phyloP scores from a whole-genome alignment of 2,888 invertebrate genomes.

The Mythimna pallens region DNA sequence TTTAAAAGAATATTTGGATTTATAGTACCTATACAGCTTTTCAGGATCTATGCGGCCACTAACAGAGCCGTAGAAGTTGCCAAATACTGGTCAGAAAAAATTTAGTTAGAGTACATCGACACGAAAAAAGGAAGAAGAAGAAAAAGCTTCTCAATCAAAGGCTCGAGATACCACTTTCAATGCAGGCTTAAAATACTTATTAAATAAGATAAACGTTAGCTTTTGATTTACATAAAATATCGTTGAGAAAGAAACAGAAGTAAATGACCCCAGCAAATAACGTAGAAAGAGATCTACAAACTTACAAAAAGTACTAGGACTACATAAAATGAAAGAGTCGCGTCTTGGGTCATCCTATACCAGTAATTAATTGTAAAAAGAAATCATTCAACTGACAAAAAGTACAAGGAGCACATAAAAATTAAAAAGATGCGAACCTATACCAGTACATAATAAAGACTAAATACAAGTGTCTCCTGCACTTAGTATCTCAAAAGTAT shows the following conservation, averaged over 20 bases:
- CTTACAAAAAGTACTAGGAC: slow-evolving; percentile 12
- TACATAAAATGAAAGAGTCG: slow-evolving; percentile 25
- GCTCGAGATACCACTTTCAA: not conserved
- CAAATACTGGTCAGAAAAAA: too few species aligned
- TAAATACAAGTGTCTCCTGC: slow-evolving; percentile 11
- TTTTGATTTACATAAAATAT: not conserved
- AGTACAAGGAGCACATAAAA: too few species aligned
- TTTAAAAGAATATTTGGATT: not conserved
- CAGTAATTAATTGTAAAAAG: too few species aligned
- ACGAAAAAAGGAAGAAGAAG: too few species aligned
- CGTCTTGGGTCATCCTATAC: slow-evolving; percentile 3
- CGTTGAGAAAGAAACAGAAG: not conserved
- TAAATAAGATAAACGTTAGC: not conserved
- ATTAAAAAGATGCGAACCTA: too few species aligned
- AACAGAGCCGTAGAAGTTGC: too few species aligned
- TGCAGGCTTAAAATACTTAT: not conserved
- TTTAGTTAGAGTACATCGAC: too few species aligned
- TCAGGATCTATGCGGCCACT: too few species aligned
- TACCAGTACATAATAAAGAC: slow-evolving; percentile 35
- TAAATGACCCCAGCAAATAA: not conserved
- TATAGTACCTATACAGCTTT: not conserved
- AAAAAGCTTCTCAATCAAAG: not conserved
- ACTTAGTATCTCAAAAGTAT: too few species aligned
- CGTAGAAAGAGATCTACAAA: not conserved
- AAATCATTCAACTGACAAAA: too few species aligned